phyloP scores from a whole-genome alignment of 2,113 vertebrate species.

The Microtus pennsylvanicus region DNA sequence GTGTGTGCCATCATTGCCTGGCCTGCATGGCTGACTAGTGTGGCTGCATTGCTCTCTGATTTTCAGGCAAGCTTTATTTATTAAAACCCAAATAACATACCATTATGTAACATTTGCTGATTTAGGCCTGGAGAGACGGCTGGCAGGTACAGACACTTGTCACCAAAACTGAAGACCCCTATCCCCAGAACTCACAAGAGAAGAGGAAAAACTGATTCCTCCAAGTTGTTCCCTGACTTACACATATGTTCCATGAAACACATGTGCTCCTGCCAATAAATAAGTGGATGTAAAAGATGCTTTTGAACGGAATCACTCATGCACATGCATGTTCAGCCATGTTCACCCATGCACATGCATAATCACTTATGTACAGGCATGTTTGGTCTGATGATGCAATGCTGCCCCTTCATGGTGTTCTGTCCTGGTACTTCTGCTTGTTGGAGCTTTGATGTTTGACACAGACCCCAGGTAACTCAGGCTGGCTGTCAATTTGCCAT shows the following conservation, averaged over 20 bases:
- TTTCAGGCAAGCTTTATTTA: too few species aligned
- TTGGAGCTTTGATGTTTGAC: neutral
- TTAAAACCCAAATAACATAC: too few species aligned
- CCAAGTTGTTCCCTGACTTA: neutral
- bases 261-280: neutral
- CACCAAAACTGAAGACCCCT: neutral
- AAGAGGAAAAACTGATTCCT: neutral
- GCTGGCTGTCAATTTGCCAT: neutral
- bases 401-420: neutral
- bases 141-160: neutral
- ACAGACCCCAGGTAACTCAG: neutral
- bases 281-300: neutral
- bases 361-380: neutral
- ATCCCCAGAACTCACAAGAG: neutral
- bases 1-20: too few species aligned
- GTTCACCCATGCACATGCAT: too few species aligned
- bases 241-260: neutral
- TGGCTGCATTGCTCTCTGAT: too few species aligned
- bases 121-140: accelerated
- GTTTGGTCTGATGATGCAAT: neutral
- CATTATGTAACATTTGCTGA: neutral
- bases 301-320: neutral
- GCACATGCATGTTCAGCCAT: neutral
- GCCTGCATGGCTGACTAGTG: too few species aligned
- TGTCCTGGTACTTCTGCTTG: neutral